Percentiles rank a stretch among this genome's conserved stretches.
phyloP scores from a whole-genome alignment of 2,797 vertebrate genomes.

The Pogoniulus pusillus region DNA sequence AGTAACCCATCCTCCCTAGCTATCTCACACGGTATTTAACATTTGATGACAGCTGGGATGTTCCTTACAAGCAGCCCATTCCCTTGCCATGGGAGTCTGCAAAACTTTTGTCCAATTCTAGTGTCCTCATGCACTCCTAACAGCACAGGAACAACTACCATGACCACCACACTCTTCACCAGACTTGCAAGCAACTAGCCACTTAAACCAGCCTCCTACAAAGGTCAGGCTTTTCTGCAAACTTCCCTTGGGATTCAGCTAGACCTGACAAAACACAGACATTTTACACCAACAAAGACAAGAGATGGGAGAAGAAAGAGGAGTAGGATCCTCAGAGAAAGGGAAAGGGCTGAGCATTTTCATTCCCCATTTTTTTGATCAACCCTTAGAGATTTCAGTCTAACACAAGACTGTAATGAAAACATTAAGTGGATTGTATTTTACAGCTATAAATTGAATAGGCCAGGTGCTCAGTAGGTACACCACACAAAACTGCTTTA shows the following conservation, averaged over 20 bases:
- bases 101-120: not conserved
- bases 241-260: not conserved
- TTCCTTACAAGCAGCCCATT: not conserved
- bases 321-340: not conserved
- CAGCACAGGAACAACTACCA: not conserved
- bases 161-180: not conserved
- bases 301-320: not conserved
- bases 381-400: not conserved
- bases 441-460: not conserved
- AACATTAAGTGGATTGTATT: not conserved
- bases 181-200: not conserved
- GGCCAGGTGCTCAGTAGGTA: not conserved
- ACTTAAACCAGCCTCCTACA: not conserved
- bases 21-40: not conserved
- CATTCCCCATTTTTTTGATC: not conserved
- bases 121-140: not conserved
- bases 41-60: not conserved
- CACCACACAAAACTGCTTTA: not conserved
- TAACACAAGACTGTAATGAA: not conserved
- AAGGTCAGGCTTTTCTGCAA: not conserved
- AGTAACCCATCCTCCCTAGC: not conserved
- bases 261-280: not conserved
- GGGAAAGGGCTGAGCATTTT: not conserved
- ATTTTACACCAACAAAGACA: not conserved
- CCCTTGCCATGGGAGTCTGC: not conserved